phyloP scores from a whole-genome alignment of 2,797 vertebrate genomes.

The Coluber constrictor region DNA sequence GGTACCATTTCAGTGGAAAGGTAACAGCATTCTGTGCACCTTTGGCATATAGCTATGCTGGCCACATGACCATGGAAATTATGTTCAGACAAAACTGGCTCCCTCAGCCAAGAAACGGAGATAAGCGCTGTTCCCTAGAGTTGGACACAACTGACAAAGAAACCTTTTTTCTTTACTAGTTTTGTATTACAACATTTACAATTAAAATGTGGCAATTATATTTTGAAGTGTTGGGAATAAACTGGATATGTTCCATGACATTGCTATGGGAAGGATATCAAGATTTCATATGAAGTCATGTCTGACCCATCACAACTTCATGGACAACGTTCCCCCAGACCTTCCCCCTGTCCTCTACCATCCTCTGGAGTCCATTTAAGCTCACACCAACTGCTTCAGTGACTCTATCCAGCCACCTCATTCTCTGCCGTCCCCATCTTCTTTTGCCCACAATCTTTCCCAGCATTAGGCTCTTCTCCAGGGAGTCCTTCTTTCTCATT shows the following conservation, averaged over 20 bases:
- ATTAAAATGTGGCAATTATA: constrained; percentile 2
- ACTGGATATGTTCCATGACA: constrained; percentile 2
- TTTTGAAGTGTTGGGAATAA: constrained; percentile 28
- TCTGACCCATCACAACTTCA: too few relatives aligned
- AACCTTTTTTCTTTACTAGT: background rate
- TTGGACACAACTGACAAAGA: background rate
- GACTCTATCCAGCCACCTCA: too few relatives aligned
- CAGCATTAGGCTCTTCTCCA: too few relatives aligned
- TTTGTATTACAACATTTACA: constrained; percentile 7
- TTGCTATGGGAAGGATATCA: background rate
- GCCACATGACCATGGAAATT: background rate
- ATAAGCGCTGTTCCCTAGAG: background rate
- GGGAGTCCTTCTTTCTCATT: too few relatives aligned
- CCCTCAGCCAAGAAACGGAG: background rate
- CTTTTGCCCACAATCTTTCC: too few relatives aligned
- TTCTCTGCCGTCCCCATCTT: too few relatives aligned
- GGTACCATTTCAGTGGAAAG: background rate
- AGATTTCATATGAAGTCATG: background rate
- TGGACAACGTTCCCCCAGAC: too few relatives aligned
- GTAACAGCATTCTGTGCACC: background rate
- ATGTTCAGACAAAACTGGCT: background rate
- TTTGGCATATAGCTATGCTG: background rate
- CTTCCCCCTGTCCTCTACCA: too few relatives aligned
- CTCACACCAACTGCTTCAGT: too few relatives aligned
- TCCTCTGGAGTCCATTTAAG: too few relatives aligned